Evolutionary conservation across 2,888 invertebrate species (phyloP).

Genomic region (Mesodorylaimus sp.): DNA sequence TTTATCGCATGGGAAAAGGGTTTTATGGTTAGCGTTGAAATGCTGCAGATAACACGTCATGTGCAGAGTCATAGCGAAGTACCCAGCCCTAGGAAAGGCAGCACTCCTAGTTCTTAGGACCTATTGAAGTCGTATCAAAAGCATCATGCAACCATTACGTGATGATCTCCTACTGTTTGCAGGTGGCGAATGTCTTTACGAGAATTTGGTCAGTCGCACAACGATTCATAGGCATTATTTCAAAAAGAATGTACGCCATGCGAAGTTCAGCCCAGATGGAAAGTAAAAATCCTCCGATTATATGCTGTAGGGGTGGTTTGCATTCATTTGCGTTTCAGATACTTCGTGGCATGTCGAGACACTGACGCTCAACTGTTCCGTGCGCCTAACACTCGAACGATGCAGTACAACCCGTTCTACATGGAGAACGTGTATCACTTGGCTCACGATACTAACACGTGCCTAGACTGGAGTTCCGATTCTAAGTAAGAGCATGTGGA

Average conservation of each 20-base stretch:
- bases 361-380: constrained; percentile 57
- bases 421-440: constrained; percentile 63
- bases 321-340: too few species aligned
- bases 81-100: too few species aligned
- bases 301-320: too few species aligned
- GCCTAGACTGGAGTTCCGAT: constrained; percentile 77
- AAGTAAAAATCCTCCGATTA: constrained; percentile 35
- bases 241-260: constrained; percentile 50
- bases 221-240: constrained; percentile 68
- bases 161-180: constrained; percentile 12
- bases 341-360: constrained; percentile 72
- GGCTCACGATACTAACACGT: constrained; percentile 61
- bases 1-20: too few species aligned
- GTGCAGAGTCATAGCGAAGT: too few species aligned
- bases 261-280: constrained; percentile 82
- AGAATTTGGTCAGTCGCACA: constrained; percentile 62
- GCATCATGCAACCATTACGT: too few species aligned
- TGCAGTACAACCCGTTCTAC: constrained; percentile 68
- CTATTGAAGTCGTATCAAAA: too few species aligned
- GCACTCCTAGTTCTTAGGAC: neutral
- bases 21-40: too few species aligned
- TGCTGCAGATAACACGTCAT: too few species aligned
- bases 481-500: constrained; percentile 42
- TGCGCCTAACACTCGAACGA: constrained; percentile 57
- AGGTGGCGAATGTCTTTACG: constrained; percentile 38